Conservation (phyloP, 2,888 invertebrate species). For the Sinohyriopsis cumingii region DNA sequence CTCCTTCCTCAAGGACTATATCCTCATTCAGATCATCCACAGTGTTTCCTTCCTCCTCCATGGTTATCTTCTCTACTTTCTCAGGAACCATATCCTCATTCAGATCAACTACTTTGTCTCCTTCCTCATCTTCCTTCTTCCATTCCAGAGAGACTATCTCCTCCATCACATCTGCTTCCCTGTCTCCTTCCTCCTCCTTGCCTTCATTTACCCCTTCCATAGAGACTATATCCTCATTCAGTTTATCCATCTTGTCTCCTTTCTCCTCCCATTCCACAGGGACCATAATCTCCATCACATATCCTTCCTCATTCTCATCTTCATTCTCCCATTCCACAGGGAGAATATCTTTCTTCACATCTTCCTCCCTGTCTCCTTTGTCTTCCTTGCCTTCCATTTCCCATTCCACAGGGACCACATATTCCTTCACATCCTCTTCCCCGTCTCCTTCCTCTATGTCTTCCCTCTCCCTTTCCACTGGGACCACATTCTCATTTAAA, state of each 20-base stretch:
- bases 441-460: slow-evolving; percentile 3
- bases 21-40: too few species aligned
- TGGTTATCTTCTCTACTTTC: slow-evolving; percentile 17
- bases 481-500: too few species aligned
- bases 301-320: neutral
- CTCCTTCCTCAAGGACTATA: too few species aligned
- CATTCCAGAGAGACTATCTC: slow-evolving; percentile 12
- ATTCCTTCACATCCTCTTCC: too few species aligned
- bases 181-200: too few species aligned
- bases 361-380: slow-evolving; percentile 30
- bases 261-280: too few species aligned
- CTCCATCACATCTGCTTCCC: too few species aligned
- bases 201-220: too few species aligned
- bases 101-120: slow-evolving; percentile 28
- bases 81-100: too few species aligned
- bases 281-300: slow-evolving; percentile 11
- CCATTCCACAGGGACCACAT: slow-evolving; percentile 16
- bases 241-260: too few species aligned
- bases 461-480: too few species aligned
- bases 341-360: neutral
- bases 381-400: slow-evolving; percentile 30
- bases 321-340: slow-evolving; percentile 17
- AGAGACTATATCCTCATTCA: too few species aligned
- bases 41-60: neutral
- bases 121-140: slow-evolving; percentile 33